Conservation (phyloP, 2,888 invertebrate genomes). For the Dasypogon diadema region DNA sequence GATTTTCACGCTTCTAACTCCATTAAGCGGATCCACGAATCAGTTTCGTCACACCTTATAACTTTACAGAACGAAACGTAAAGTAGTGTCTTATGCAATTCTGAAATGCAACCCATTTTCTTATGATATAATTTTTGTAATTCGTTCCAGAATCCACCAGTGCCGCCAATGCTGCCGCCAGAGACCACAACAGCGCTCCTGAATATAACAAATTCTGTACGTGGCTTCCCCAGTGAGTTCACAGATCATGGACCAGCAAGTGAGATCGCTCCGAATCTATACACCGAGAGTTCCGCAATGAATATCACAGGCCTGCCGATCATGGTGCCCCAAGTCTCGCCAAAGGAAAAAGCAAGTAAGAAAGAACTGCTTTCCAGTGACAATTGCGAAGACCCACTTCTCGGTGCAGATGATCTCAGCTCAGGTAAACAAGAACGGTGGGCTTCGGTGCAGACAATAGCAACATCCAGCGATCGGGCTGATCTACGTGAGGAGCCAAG, state of each 20-base stretch:
- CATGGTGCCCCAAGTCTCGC: not conserved
- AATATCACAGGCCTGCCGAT: not conserved
- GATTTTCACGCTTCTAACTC: slow-evolving; percentile 21
- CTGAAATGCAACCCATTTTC: slow-evolving; percentile 46
- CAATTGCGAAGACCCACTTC: slow-evolving; percentile 56
- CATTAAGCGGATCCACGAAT: slow-evolving; percentile 10
- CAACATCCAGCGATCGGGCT: not conserved
- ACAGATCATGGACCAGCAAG: slow-evolving; percentile 24
- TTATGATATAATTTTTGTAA: slow-evolving; percentile 42
- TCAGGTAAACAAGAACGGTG: slow-evolving; percentile 12
- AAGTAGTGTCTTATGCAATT: slow-evolving; percentile 37
- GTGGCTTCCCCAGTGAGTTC: slow-evolving; percentile 47
- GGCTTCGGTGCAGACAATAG: slow-evolving; percentile 18
- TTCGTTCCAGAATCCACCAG: slow-evolving; percentile 52
- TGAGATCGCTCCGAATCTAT: not conserved
- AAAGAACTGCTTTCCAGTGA: slow-evolving; percentile 1
- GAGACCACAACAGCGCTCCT: slow-evolving; percentile 36
- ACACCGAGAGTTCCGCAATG: not conserved
- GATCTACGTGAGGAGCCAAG: slow-evolving; percentile 56
- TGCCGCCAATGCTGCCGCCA: slow-evolving; percentile 35
- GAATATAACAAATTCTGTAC: slow-evolving; percentile 51
- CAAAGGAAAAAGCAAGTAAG: not conserved
- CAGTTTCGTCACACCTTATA: slow-evolving; percentile 40
- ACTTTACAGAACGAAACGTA: slow-evolving; percentile 26
- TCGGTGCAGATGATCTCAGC: slow-evolving; percentile 8